Conservation (phyloP, 1,140 invertebrate species). For the Neodiprion virginianus region DNA sequence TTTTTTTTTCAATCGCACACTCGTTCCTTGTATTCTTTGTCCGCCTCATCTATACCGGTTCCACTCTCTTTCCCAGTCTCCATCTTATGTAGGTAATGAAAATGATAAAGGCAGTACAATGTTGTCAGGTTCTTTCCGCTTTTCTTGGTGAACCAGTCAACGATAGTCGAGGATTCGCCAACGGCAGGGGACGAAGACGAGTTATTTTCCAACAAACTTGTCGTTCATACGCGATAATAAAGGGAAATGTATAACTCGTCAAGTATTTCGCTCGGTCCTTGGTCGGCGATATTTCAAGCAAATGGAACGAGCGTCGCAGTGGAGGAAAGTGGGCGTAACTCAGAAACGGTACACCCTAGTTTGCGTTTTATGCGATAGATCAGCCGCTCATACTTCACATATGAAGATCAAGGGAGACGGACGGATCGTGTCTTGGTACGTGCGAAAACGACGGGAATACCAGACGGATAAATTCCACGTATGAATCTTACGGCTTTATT, state of each 20-base stretch:
- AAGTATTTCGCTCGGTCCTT: slow-evolving; percentile 33
- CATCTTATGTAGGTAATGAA: neutral
- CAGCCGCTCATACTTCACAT: slow-evolving; percentile 56
- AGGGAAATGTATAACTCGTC: slow-evolving; percentile 26
- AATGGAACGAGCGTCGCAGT: slow-evolving; percentile 15
- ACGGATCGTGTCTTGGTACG: slow-evolving; percentile 54
- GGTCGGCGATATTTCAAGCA: slow-evolving; percentile 42
- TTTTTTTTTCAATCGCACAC: neutral
- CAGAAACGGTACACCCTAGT: slow-evolving; percentile 61
- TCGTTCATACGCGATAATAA: neutral
- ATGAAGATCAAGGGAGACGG: slow-evolving; percentile 61
- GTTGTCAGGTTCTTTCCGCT: neutral
- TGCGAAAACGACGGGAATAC: slow-evolving; percentile 43
- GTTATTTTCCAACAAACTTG: neutral
- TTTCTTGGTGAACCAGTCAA: neutral
- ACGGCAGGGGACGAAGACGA: neutral
- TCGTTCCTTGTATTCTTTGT: neutral
- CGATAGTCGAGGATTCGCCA: neutral
- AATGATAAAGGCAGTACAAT: neutral
- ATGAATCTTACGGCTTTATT: slow-evolving; percentile 45
- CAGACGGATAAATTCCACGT: slow-evolving; percentile 57
- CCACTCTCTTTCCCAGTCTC: no score
- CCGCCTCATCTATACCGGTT: neutral
- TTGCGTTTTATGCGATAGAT: slow-evolving; percentile 63
- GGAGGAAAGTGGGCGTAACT: slow-evolving; percentile 34